Base-by-base conservation (phyloP, 2,888 invertebrate genomes). In the Embidobia sp. region DNA sequence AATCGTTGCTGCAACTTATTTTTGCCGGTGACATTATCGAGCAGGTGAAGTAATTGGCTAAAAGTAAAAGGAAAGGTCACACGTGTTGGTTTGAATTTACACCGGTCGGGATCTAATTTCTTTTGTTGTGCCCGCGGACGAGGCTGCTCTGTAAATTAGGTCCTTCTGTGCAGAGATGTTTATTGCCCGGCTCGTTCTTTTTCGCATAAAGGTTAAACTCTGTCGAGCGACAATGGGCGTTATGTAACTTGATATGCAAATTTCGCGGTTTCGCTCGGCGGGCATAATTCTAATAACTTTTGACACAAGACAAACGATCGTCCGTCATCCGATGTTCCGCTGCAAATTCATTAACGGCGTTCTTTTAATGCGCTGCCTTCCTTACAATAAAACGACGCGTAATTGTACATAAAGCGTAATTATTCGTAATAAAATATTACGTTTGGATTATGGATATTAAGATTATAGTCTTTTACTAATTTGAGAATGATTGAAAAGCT, bases 241-340 rank as follows among this genome's bases (percentile, higher is more conserved):
- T 66, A 53, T 40, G 53, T 26, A 53, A 53, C 7, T 7, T 35
- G 42, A 42, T 51, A 66, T 66, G 53, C 64, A 66, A 66, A 66
- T 53, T 53, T 55, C 16, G 66, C 37, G 53, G 64, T 66, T 66
- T 55, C 26, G 35, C 29, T 33, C 6, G 19, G 31, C 7, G 6
- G 33, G 27, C 11, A 27, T 46, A 53, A 66, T 66, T 66, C 26
- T 55, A 46, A 66, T 55, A 33, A 55, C 37, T 53, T 55, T 66
- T 44, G 15, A 13, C 55, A 16, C 35, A 53, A 66, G 53, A 42
- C 44, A 51, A 66, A 51, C 49, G 64, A 16, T 33, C 37, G 37
- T 44, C 7, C 66, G n/a, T 55, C 55, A 46, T 37, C 26, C 13
- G 1, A 16, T 19, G 27, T 46, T 67, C 44, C 40, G 22, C 11